Conservation (phyloP, 2,113 vertebrate genomes). For the Oryzias woworae region DNA sequence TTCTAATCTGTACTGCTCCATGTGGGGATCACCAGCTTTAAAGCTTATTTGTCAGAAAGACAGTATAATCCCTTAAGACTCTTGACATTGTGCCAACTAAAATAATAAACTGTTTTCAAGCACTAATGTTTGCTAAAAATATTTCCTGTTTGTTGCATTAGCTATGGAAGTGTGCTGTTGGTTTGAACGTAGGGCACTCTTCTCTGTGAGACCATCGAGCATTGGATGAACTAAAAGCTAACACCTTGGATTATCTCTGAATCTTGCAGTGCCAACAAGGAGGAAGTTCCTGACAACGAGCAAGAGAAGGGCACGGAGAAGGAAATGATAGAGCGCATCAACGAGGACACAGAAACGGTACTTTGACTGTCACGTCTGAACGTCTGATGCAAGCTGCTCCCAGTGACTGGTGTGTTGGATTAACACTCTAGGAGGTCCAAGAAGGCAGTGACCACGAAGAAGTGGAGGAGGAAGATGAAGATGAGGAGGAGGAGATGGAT, state of each 20-base stretch:
- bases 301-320: slow-evolving; percentile 87
- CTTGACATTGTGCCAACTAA: not conserved
- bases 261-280: slow-evolving; percentile 81
- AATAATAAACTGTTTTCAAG: not conserved
- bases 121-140: not conserved
- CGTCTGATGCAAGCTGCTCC: too few relatives aligned
- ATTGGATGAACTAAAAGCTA: too few relatives aligned
- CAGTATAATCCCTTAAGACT: slow-evolving; percentile 3
- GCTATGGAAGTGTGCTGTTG: too few relatives aligned
- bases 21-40: not conserved
- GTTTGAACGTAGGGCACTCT: not conserved
- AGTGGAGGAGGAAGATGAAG: slow-evolving; percentile 90
- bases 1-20: not conserved
- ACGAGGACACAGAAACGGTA: slow-evolving; percentile 85
- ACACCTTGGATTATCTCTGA: slow-evolving; percentile 6
- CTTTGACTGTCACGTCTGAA: not conserved
- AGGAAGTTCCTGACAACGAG: slow-evolving; percentile 87
- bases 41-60: slow-evolving; percentile 40
- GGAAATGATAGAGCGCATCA: slow-evolving; percentile 76
- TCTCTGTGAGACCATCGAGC: slow-evolving; percentile 9
- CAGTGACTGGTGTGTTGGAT: not conserved
- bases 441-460: slow-evolving; percentile 91
- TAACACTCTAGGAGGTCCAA: slow-evolving; percentile 75
- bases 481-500: slow-evolving; percentile 93
- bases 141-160: not conserved